These are phyloP conservation scores for Glareola pratincola DNA, from an alignment of 2,113 vertebrate genomes.

Conservation along the genomic window DNA sequence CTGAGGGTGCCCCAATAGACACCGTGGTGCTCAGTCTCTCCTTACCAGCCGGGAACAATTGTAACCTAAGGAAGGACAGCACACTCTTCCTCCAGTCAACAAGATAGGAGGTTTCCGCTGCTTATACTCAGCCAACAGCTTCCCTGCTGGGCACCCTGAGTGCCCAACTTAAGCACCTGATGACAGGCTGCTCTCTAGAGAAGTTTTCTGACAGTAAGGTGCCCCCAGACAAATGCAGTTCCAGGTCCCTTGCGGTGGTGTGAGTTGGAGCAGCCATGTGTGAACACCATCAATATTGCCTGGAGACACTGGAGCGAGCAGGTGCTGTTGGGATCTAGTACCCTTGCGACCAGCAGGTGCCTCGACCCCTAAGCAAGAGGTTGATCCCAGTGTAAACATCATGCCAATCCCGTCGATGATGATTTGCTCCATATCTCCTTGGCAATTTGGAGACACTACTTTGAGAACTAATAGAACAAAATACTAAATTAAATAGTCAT, in stretches of 20 bases:
- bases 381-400: not conserved
- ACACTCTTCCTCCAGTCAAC: not conserved
- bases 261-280: fast-evolving
- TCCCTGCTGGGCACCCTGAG: not conserved
- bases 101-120: not conserved
- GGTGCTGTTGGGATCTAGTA: not conserved
- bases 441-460: not conserved
- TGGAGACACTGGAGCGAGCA: not conserved
- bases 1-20: not conserved
- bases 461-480: not conserved
- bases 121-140: not conserved
- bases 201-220: not conserved
- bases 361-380: not conserved
- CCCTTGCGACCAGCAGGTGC: not conserved
- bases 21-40: fast-evolving
- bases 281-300: not conserved
- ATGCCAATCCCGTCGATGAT: not conserved
- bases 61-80: not conserved
- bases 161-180: not conserved
- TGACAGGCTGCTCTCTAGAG: not conserved
- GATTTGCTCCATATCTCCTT: not conserved
- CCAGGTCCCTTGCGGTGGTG: not conserved
- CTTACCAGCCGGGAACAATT: not conserved
- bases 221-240: fast-evolving
- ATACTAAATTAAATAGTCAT: not conserved